These are phyloP conservation scores for Phortica variegata DNA, from an alignment of 1,140 invertebrate genomes.

Conservation along the genomic window DNA sequence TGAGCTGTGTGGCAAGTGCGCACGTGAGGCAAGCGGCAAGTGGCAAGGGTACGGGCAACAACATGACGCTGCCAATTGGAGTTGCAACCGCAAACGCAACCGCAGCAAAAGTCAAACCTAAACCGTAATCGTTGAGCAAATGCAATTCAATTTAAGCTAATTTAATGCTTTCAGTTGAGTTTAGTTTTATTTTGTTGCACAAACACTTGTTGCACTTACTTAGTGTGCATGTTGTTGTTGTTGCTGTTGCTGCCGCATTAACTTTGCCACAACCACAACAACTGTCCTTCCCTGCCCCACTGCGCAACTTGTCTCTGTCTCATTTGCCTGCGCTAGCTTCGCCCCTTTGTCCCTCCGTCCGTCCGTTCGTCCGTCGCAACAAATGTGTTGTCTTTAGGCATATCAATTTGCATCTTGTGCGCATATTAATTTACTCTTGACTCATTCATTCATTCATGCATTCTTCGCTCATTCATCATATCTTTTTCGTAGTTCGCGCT, in stretches of 20 bases:
- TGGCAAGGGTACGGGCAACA: background rate
- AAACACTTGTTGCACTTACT: background rate
- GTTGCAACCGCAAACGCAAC: constrained; percentile 18
- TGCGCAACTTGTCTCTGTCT: constrained; percentile 11
- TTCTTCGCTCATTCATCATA: constrained; percentile 26
- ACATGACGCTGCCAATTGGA: constrained; percentile 1
- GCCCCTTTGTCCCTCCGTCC: no score
- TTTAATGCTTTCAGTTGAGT: no score
- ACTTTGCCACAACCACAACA: constrained; percentile 4
- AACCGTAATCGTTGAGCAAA: constrained; percentile 33
- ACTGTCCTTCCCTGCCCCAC: constrained; percentile 9
- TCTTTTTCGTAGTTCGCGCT: background rate
- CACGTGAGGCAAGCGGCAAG: background rate
- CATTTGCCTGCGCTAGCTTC: constrained; percentile 10
- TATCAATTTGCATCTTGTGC: constrained; percentile 53
- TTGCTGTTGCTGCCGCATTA: background rate
- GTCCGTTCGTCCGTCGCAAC: no score
- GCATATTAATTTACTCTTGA: constrained; percentile 55
- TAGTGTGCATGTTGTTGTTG: background rate
- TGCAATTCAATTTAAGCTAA: constrained; percentile 57
- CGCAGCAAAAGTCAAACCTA: constrained; percentile 22
- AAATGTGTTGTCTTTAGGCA: constrained; percentile 52
- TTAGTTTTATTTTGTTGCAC: no score
- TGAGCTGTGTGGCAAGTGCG: background rate
- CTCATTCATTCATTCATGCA: constrained; percentile 48